Conservation (phyloP, 2,888 invertebrate genomes). For the Malthinus flaveolus region DNA sequence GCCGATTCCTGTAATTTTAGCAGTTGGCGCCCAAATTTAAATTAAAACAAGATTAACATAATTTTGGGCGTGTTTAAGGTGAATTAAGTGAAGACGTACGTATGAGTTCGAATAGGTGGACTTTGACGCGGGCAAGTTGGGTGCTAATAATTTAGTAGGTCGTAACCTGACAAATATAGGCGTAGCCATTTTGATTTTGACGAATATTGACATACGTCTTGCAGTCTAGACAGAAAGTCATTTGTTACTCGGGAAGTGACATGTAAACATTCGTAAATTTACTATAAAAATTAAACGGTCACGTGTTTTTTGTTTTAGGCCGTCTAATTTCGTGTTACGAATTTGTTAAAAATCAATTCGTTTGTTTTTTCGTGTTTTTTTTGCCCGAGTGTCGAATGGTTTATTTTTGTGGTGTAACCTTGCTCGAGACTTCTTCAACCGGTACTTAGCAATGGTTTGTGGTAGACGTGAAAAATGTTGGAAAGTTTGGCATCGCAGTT, state of each 20-base stretch:
- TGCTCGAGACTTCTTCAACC: conserved; percentile 19
- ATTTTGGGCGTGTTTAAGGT: conserved; percentile 49
- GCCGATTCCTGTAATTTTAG: neutral
- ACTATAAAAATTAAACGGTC: conserved; percentile 36
- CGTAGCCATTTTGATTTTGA: conserved; percentile 75
- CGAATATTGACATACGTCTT: conserved; percentile 72
- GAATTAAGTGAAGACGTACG: conserved; percentile 35
- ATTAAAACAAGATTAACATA: conserved; percentile 30
- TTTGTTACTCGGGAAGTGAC: conserved; percentile 56
- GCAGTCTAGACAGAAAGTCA: conserved; percentile 58
- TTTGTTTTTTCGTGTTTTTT: conserved; percentile 14
- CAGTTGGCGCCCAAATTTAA: conserved; percentile 28
- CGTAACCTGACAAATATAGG: conserved; percentile 53
- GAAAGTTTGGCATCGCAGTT: conserved; percentile 32
- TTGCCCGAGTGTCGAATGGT: conserved; percentile 13
- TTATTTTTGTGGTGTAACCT: conserved; percentile 30
- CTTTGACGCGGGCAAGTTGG: neutral
- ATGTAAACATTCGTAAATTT: conserved; percentile 53
- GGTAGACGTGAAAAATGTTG: conserved; percentile 18
- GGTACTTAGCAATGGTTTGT: conserved; percentile 24
- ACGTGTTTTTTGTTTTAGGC: conserved; percentile 45
- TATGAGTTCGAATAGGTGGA: neutral
- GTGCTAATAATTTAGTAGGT: conserved; percentile 25
- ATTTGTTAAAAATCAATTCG: conserved; percentile 8
- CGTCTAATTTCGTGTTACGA: conserved; percentile 9